Base-by-base conservation (phyloP, 2,888 invertebrate genomes). In the Cylindroiulus punctatus region DNA sequence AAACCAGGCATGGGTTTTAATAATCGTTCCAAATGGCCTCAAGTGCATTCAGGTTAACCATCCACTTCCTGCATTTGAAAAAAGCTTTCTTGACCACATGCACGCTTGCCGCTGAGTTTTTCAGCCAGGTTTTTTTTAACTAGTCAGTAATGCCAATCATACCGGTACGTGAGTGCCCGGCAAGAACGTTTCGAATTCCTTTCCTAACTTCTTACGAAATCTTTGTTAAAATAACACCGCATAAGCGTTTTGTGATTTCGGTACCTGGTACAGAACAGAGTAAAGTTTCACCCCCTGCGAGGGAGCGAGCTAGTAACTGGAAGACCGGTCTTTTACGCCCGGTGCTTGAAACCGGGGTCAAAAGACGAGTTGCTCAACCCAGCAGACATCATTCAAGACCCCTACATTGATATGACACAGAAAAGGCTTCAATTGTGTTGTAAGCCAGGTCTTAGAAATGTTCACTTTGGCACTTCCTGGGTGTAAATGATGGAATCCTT, bases 41-140 rank as follows among this genome's bases (percentile, higher is more conserved):
- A 57, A 57, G 57, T n/a, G 57, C 57, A 57, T 57, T 57, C 57
- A 57, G 57, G 57, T 57, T 57, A 57, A 57, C 57, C n/a, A 57
- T 57, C 19, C 57, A 57, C 57, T 57, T 57, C 57, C 57, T 57
- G 57, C 19, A 57, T 57, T 57, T n/a, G 57, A 57, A 57, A 57
- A 57, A n/a, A 57, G 4, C 57, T 57, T 57, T 57, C 57, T 57
- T 57, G 57, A 57, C 57, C 57, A 57, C 57, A 57, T 57, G 57
- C 19, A 19, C n/a, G 57, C 57, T 57, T 57, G 57, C 57, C 57
- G 19, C 57, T 7, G 7, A 57, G 14, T 57, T 57, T 57, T 57
- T 57, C 57, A 57, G 14, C n/a, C 57, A 57, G 19, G n/a, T 57
- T 57, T 57, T 57, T 57, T n/a, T 10, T 4, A 17, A 17, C 19